Evolutionary conservation across 2,113 vertebrate genomes (phyloP), one percentile per base, ranked within the genome.

Genomic region (Telmatochromis sp.): DNA sequence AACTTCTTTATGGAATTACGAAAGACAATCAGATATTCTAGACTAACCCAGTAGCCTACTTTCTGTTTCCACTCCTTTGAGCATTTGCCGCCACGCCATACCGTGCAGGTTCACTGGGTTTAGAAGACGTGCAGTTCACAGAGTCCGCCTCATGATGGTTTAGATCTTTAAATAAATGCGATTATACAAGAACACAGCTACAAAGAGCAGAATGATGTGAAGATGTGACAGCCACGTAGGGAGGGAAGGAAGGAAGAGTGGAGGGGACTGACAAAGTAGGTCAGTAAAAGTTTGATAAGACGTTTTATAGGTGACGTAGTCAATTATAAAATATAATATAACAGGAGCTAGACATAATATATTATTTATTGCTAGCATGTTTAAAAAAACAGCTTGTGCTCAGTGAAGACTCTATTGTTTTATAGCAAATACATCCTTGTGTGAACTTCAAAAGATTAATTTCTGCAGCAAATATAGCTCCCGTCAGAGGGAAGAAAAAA

Each of bases 11-110:
- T 37, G 79, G 60, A 33, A 63, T 94, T 89, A 86, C 60, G 80
- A 88, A 91, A 91, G 57, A 50, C 12, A 75, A 88, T 93, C 23
- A 54, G 7, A 65, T 92, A 89, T 94, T 94, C 88, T 63, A n/a
- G 83, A 80, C 87, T 86, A 91, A 94, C 88, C 88, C 84, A 91
- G 79, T 88, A 68, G 81, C 89, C 91, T 89, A 93, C 88, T 92
- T 92, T 83, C 33, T 54, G 23, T 60, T 85, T 87, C 87, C 84
- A 81, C 65, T 28, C 86, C 89, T 73, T 88, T 85, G 89, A 91
- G 88, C 90, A 89, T 81, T 75, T 11, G 1, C 63, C 6, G 6
- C 57, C 53, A 82, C 5, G 4, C 35, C 57, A 33, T 23, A 13
- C 28, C 2, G 6, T 55, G 50, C 63, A 87, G 87, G 85, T 90